These are phyloP conservation scores for Drosophila aff. DNA, from an alignment of 1,140 invertebrate species.

Conservation along the genomic window DNA sequence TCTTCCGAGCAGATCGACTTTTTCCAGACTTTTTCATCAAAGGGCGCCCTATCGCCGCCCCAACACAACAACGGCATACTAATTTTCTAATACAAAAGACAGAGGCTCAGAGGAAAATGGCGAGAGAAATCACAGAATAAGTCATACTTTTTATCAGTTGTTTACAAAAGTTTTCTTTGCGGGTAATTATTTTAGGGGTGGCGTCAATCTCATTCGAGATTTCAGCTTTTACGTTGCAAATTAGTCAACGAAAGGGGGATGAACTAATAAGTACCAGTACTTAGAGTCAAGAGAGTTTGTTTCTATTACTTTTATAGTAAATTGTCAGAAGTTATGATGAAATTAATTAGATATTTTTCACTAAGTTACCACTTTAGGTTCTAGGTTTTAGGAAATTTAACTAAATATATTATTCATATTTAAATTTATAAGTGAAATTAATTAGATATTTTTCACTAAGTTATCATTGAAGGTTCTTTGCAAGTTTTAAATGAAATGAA, in stretches of 20 bases:
- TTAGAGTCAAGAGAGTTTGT: background rate
- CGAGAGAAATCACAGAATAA: conserved; percentile 11
- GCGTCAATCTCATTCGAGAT: background rate
- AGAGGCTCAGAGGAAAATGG: background rate
- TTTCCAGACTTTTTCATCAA: conserved; percentile 20
- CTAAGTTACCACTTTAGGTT: background rate
- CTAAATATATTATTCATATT: background rate
- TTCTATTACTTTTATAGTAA: background rate
- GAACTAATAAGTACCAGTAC: background rate
- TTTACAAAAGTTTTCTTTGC: conserved; percentile 11
- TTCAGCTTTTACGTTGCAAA: conserved; percentile 9
- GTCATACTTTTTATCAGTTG: conserved; percentile 33
- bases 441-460: too few relatives aligned
- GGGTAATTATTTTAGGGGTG: background rate
- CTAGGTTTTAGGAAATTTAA: background rate
- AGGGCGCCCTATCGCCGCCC: conserved; percentile 2
- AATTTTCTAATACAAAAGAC: conserved; percentile 20
- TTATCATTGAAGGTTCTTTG: too few relatives aligned
- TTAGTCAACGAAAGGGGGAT: conserved; percentile 3
- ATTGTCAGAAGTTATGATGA: background rate
- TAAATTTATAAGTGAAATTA: too few relatives aligned
- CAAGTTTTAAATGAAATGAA: too few relatives aligned
- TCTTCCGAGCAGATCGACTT: conserved; percentile 21
- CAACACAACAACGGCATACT: conserved; percentile 1
- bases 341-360: conserved; percentile 1